Evolutionary conservation across 1,140 invertebrate species (phyloP).

Genomic region (Phthorimaea operculella): DNA sequence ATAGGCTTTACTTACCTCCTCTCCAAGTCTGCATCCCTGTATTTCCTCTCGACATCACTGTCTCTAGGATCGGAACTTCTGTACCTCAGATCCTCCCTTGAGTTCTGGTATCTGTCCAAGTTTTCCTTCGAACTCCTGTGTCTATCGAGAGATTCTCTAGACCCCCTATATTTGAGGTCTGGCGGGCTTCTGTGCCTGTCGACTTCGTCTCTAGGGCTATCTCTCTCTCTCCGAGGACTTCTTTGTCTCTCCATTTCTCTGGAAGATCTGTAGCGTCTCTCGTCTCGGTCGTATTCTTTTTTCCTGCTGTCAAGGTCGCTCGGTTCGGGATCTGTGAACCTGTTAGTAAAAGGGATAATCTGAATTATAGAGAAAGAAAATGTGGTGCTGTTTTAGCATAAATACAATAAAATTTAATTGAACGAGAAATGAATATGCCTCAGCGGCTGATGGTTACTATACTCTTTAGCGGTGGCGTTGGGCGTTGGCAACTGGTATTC

Average conservation of each 20-base stretch:
- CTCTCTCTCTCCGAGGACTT: constrained; percentile 4
- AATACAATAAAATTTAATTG: too few relatives aligned
- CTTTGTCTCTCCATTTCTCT: background rate
- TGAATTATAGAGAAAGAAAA: too few relatives aligned
- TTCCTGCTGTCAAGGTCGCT: constrained; percentile 50
- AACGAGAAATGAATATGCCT: too few relatives aligned
- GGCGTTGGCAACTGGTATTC: too few relatives aligned
- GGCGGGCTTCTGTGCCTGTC: background rate
- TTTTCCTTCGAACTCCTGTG: constrained; percentile 13
- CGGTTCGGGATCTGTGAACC: constrained; percentile 60
- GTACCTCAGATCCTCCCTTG: constrained; percentile 48
- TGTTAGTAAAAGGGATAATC: constrained; percentile 16
- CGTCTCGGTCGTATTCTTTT: constrained; percentile 36
- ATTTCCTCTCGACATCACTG: constrained; percentile 34
- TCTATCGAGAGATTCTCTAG: background rate
- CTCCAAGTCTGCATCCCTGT: constrained; percentile 34
- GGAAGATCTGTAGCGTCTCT: background rate
- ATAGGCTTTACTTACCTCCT: constrained; percentile 26
- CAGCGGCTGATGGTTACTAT: too few relatives aligned
- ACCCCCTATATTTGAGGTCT: background rate
- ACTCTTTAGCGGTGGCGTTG: too few relatives aligned
- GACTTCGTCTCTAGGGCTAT: background rate
- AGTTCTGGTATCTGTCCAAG: constrained; percentile 35
- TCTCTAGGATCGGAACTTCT: constrained; percentile 37
- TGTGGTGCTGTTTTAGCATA: too few relatives aligned